These are phyloP conservation scores for Drosophila demipolita DNA, from an alignment of 2,888 invertebrate species.

Conservation along the genomic window DNA sequence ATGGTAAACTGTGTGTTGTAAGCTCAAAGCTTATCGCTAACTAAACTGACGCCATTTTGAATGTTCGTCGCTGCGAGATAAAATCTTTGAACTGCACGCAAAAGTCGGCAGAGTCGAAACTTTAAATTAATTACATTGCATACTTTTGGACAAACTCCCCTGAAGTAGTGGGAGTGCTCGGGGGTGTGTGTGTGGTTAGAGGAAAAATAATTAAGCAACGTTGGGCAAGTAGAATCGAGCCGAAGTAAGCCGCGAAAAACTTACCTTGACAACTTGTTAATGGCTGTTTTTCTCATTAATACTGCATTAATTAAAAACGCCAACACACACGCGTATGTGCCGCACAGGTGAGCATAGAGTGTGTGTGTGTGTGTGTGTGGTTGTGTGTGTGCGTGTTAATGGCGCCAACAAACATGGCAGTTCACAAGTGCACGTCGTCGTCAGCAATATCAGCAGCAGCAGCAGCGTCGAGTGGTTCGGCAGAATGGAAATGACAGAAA, in stretches of 20 bases:
- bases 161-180: conserved; percentile 20
- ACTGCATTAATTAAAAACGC: conserved; percentile 83
- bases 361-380: conserved; percentile 24
- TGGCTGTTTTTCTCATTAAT: conserved; percentile 85
- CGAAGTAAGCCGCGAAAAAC: conserved; percentile 52
- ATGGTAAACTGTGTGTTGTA: conserved; percentile 41
- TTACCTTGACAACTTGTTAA: conserved; percentile 85
- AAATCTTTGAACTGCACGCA: conserved; percentile 55
- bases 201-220: conserved; percentile 70
- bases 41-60: conserved; percentile 66
- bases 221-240: conserved; percentile 30
- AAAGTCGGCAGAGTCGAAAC: conserved; percentile 53
- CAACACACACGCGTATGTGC: conserved; percentile 39
- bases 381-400: conserved; percentile 46
- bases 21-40: conserved; percentile 65
- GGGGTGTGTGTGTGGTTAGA: conserved; percentile 27
- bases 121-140: conserved; percentile 72
- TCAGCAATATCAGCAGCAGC: conserved; percentile 16
- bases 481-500: conserved; percentile 23
- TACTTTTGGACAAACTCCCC: conserved; percentile 19
- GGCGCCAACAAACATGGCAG: conserved; percentile 66
- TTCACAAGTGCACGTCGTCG: conserved; percentile 64
- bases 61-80: conserved; percentile 58
- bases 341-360: conserved; percentile 10
- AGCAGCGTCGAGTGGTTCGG: conserved; percentile 19